Evolutionary conservation across 1,140 invertebrate species (phyloP).

Genomic region (Drosophila pruinosa): DNA sequence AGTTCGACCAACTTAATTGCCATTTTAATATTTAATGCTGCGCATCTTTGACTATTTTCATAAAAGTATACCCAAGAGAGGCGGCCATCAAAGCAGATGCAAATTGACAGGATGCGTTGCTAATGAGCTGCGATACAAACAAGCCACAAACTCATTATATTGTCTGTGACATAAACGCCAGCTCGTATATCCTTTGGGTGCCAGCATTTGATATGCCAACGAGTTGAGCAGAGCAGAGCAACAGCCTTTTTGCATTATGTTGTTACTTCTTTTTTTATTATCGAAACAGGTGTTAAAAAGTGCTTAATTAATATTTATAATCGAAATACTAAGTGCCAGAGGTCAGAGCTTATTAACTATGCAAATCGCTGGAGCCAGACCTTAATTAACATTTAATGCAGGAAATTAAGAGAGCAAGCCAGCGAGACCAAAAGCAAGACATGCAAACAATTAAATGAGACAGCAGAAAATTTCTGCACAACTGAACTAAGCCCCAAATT

Average conservation of each 20-base stretch:
- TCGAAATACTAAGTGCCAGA: not conserved
- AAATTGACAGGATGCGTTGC: constrained; percentile 7
- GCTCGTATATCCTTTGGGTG: not conserved
- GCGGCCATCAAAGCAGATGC: not conserved
- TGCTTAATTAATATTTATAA: not conserved
- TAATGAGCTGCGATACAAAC: constrained; percentile 3
- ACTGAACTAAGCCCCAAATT: constrained; percentile 23
- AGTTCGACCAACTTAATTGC: constrained; percentile 4
- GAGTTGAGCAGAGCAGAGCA: not conserved
- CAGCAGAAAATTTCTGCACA: constrained; percentile 1
- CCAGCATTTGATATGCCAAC: constrained; percentile 1
- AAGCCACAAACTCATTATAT: not conserved
- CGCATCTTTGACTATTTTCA: constrained; percentile 5
- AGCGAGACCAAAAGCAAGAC: not conserved
- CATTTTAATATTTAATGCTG: constrained; percentile 24
- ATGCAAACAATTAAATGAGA: constrained; percentile 11
- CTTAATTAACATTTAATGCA: constrained; percentile 8
- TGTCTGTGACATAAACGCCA: not conserved
- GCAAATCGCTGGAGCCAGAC: not conserved
- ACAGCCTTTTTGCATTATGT: not conserved
- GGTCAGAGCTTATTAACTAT: not conserved
- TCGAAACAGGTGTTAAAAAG: not conserved
- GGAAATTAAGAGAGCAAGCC: not conserved
- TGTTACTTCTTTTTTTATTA: not conserved
- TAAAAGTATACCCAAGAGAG: not conserved